phyloP scores from a whole-genome alignment of 2,113 vertebrate genomes.

The Anthoscopus minutus region DNA sequence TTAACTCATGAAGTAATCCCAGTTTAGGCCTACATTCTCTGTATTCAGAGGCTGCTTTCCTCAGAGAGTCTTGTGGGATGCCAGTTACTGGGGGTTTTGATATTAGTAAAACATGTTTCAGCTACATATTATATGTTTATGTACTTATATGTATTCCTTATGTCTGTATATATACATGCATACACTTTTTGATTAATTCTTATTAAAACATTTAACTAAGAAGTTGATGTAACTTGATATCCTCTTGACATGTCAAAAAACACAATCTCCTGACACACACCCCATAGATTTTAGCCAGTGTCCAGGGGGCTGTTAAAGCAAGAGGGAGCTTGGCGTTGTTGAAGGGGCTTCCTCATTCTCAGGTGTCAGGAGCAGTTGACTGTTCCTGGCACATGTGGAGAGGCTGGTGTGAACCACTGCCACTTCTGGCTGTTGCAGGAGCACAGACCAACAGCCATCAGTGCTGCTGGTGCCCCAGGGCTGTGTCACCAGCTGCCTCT shows the following conservation, averaged over 20 bases:
- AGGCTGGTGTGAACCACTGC: neutral
- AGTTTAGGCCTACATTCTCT: neutral
- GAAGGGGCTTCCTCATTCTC: neutral
- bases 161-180: neutral
- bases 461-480: neutral
- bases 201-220: neutral
- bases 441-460: fast-evolving
- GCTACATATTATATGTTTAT: neutral
- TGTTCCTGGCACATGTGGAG: neutral
- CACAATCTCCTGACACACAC: neutral
- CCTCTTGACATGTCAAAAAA: neutral
- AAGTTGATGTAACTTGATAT: neutral
- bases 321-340: neutral
- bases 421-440: neutral
- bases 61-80: neutral
- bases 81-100: neutral
- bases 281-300: neutral
- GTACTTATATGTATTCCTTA: neutral
- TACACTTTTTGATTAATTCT: neutral
- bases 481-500: neutral
- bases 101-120: neutral
- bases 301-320: neutral
- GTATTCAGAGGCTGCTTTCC: neutral
- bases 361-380: neutral
- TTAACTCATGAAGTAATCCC: neutral